A percentile compares a stretch with the other conserved stretches of the same genome.
These are phyloP conservation scores for Brotogeris chrysoptera DNA, from an alignment of 2,797 vertebrate species.

Conservation along the genomic window DNA sequence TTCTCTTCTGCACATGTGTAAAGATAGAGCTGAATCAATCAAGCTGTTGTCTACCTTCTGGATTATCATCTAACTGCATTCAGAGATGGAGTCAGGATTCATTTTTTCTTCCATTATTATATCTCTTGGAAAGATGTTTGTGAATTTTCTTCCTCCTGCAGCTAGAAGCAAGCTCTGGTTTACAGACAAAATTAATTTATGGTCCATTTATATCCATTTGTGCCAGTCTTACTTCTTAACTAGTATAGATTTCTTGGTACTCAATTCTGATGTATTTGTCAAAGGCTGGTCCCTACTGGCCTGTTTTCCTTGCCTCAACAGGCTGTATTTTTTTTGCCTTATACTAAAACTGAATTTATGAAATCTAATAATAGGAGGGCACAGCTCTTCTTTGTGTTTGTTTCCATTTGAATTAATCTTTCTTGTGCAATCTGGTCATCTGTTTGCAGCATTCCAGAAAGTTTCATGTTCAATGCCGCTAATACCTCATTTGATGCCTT, in stretches of 20 bases:
- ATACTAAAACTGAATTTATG: not conserved
- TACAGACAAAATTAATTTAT: not conserved
- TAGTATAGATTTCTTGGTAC: not conserved
- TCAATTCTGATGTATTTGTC: not conserved
- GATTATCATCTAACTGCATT: not conserved
- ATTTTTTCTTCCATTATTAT: not conserved
- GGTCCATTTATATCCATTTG: not conserved
- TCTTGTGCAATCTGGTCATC: not conserved
- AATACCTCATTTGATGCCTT: not conserved
- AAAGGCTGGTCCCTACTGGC: not conserved
- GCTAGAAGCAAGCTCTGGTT: not conserved
- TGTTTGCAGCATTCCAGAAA: not conserved
- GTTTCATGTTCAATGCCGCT: not conserved
- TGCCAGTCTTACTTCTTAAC: not conserved
- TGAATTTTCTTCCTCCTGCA: not conserved
- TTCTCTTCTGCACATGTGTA: not conserved
- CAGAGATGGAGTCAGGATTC: not conserved
- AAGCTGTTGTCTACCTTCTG: not conserved
- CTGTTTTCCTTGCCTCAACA: not conserved
- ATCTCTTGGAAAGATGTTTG: not conserved
- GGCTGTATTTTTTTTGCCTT: not conserved
- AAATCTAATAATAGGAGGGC: not conserved
- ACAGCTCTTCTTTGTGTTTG: not conserved
- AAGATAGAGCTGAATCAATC: not conserved
- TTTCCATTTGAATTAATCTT: not conserved